Percentiles rank a stretch among this genome's conserved stretches.
Conservation (phyloP, 2,797 vertebrate species). For the Cuniculus paca region DNA sequence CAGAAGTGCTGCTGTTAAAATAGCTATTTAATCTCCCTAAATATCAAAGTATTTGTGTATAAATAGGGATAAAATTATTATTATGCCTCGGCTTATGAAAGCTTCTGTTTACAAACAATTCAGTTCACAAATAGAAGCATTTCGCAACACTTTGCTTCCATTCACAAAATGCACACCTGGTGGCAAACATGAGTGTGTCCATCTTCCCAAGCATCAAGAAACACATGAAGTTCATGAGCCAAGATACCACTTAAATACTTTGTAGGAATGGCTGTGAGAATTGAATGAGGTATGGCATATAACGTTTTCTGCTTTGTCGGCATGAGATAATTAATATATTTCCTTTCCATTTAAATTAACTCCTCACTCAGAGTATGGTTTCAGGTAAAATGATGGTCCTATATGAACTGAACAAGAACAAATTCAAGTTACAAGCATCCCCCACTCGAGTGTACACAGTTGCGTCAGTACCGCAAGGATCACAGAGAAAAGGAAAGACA, state of each 20-base stretch:
- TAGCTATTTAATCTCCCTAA: conserved; percentile 36
- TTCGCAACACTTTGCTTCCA: background rate
- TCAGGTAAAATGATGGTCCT: conserved; percentile 7
- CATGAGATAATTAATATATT: background rate
- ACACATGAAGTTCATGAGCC: background rate
- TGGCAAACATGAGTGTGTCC: background rate
- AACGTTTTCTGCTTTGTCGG: background rate
- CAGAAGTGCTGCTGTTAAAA: background rate
- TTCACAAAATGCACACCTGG: background rate
- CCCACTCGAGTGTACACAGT: background rate
- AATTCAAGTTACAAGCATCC: background rate
- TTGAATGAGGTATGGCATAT: background rate
- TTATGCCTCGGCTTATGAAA: background rate
- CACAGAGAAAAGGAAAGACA: background rate
- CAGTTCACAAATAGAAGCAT: background rate
- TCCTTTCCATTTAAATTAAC: conserved; percentile 23
- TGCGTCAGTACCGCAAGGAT: background rate
- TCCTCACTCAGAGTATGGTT: background rate
- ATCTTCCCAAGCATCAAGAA: background rate
- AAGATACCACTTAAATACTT: background rate
- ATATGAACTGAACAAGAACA: background rate
- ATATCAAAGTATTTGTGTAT: background rate
- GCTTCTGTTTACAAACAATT: background rate
- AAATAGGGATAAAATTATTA: conserved; percentile 55
- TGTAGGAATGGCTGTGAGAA: conserved; percentile 17